These are phyloP conservation scores for Cervus canadensis DNA, from an alignment of 2,113 vertebrate genomes.

Conservation along the genomic window DNA sequence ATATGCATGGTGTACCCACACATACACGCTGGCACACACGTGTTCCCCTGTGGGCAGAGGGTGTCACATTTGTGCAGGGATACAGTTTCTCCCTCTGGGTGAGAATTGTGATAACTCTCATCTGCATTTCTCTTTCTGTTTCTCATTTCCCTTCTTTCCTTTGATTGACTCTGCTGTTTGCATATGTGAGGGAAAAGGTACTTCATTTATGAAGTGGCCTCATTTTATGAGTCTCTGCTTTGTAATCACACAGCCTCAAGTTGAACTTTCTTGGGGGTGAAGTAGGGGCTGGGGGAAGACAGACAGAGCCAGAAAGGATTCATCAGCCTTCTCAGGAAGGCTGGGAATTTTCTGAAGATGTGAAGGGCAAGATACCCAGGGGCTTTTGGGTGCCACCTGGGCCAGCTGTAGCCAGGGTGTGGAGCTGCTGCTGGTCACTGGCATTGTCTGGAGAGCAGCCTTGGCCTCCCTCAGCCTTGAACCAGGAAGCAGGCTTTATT, in stretches of 20 bases:
- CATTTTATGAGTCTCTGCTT: background rate
- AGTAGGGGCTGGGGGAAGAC: background rate
- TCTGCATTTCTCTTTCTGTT: background rate
- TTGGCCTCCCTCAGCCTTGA: constrained; percentile 36
- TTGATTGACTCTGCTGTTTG: constrained; percentile 33
- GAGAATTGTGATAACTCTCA: background rate
- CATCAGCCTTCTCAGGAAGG: background rate
- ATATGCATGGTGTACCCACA: background rate
- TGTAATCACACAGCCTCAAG: background rate
- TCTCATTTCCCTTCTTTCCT: constrained; percentile 21
- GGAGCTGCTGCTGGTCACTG: background rate
- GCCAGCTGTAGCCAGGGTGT: background rate
- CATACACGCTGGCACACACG: background rate
- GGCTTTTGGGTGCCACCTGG: background rate
- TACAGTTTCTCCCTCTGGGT: background rate
- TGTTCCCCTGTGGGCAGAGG: background rate
- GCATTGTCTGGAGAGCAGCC: constrained; percentile 23
- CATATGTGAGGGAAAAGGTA: background rate
- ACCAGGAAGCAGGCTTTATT: constrained; percentile 54
- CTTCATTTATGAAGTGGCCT: background rate
- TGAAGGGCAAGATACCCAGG: background rate
- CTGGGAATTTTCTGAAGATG: background rate
- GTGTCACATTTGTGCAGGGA: background rate
- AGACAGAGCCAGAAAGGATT: background rate
- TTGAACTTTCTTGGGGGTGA: background rate